Base-by-base conservation (phyloP, 2,113 vertebrate species). In the Erinaceus europaeus region DNA sequence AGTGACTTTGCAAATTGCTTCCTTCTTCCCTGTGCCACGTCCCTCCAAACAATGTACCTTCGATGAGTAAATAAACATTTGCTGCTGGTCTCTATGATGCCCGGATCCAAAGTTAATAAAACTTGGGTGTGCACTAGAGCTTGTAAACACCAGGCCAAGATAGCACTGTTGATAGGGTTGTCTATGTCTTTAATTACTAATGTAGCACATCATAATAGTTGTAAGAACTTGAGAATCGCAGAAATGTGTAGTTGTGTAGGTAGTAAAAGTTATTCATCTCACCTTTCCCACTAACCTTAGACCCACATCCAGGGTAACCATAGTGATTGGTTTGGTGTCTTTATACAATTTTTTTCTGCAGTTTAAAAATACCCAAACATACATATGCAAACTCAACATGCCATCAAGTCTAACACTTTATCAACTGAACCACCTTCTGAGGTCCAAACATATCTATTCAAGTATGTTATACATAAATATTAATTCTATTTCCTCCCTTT, bases 1-100 rank as follows among this genome's bases (percentile, higher is more conserved):
- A 92, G 84, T 40, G 77, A 73, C 82, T 91, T 81, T 91, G 81
- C 80, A 95, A 93, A 94, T 93, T 92, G 69, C 93, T 86, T 92
- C 78, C 69, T 32, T 80, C 76, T 62, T 71, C 68, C 25, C 21
- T n/a, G 55, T 79, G 65, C 72, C 64, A 64, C 40, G 44, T 72
- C 75, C 77, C 72, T 57, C 76, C 76, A 61, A 88, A 91, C 88
- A 84, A 74, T 53, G 36, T 44, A 32, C 29, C 53, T 74, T 65
- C 69, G 1, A 29, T 29, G 86, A 88, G 76, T 90, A 94, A 94
- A 84, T 61, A 93, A 77, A 90, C 50, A 62, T 42, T 88, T 13
- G 4, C 57, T 64, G 32, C 27, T 75, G 38, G 32, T 17, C 34
- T 76, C 27, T 52, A 3, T 79, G 57, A 72, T 12, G 40, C 42